Percentiles rank a stretch among this genome's conserved stretches.
Conservation (phyloP, 2,888 invertebrate species). For the Tenthredo distinguenda region DNA sequence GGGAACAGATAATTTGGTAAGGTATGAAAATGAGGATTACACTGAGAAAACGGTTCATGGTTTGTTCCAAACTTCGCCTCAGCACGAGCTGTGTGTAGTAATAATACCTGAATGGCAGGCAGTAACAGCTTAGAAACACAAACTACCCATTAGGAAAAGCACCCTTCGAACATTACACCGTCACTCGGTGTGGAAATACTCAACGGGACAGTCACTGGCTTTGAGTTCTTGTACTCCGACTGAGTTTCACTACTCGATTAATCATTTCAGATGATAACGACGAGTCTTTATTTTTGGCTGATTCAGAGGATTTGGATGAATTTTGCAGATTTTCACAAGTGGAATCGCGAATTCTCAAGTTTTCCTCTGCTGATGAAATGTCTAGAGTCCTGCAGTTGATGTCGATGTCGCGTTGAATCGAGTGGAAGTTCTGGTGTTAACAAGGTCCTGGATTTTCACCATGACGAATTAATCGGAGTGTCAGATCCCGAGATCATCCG, state of each 20-base stretch:
- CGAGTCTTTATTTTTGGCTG: conserved; percentile 3
- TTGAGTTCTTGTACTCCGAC: background rate
- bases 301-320: background rate
- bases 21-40: background rate
- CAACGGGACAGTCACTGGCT: background rate
- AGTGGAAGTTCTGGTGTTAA: background rate
- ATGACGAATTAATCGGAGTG: conserved; percentile 2
- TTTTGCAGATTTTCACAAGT: background rate
- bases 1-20: background rate
- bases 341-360: background rate
- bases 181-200: background rate
- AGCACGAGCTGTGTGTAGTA: background rate
- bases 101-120: background rate
- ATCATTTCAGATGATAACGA: conserved; percentile 23
- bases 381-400: background rate
- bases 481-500: conserved; percentile 7
- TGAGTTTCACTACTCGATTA: background rate
- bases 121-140: background rate
- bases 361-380: background rate
- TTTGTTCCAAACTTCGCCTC: background rate
- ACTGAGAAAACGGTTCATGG: background rate
- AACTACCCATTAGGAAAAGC: background rate
- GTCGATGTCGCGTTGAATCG: background rate
- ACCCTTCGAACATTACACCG: background rate
- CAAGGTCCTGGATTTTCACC: background rate